A percentile compares a stretch with the other conserved stretches of the same genome.
These are phyloP conservation scores for Pandemis cinnamomeana DNA, from an alignment of 2,888 invertebrate species.

Conservation along the genomic window DNA sequence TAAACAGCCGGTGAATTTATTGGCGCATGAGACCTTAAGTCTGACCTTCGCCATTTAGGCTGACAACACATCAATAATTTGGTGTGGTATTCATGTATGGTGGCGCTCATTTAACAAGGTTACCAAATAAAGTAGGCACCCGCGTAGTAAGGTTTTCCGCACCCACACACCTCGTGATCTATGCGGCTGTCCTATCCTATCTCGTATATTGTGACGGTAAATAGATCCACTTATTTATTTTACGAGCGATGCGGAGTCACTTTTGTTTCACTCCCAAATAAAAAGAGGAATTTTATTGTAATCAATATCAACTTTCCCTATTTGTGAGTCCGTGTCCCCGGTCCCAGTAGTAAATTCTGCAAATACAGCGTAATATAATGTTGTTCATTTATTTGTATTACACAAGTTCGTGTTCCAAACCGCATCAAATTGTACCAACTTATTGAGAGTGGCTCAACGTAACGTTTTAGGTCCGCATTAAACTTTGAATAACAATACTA, in stretches of 20 bases:
- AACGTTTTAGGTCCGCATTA: not conserved
- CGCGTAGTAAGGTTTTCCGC: not conserved
- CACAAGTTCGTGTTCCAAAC: conserved; percentile 18
- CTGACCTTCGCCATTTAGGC: too few relatives aligned
- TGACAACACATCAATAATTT: too few relatives aligned
- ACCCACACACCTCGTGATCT: not conserved
- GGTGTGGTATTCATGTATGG: too few relatives aligned
- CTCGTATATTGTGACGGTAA: conserved; percentile 6
- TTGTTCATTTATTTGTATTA: conserved; percentile 28
- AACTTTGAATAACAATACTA: not conserved
- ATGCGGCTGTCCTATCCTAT: not conserved
- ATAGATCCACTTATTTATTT: conserved; percentile 14
- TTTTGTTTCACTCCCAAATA: conserved; percentile 25
- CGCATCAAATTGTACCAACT: conserved; percentile 18
- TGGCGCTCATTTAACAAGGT: too few relatives aligned
- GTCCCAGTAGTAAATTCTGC: conserved; percentile 34
- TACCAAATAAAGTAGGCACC: not conserved
- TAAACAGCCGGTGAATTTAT: too few relatives aligned
- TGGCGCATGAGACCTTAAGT: too few relatives aligned
- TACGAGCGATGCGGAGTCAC: conserved; percentile 22
- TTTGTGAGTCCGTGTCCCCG: conserved; percentile 14
- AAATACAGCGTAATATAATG: conserved; percentile 23
- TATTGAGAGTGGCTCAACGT: not conserved
- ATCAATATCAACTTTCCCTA: conserved; percentile 35
- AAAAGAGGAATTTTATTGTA: conserved; percentile 33